A percentile compares a stretch with the other conserved stretches of the same genome.
Conservation (phyloP, 2,797 vertebrate species). For the Phataginus tricuspis region DNA sequence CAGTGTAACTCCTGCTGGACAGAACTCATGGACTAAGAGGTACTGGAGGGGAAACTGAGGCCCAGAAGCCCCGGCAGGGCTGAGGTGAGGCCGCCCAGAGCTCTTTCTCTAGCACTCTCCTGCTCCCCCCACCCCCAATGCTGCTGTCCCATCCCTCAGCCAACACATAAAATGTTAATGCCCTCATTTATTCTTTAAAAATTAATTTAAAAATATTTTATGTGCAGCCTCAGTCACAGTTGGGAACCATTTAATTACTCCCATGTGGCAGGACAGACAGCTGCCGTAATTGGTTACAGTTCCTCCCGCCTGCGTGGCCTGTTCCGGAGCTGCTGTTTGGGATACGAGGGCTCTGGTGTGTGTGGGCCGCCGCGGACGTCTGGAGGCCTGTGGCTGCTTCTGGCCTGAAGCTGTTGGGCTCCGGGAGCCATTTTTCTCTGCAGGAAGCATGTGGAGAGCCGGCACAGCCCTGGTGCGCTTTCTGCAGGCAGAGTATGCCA, state of each 20-base stretch:
- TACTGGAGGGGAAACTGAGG: not conserved
- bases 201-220: constrained; percentile 72
- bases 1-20: accelerated
- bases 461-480: accelerated
- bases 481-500: not conserved
- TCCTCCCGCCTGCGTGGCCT: not conserved
- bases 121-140: accelerated
- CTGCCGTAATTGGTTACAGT: constrained; percentile 1
- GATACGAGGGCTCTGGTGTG: not conserved
- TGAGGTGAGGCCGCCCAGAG: accelerated
- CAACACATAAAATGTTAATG: constrained; percentile 29
- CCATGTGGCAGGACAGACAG: constrained; percentile 49
- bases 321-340: not conserved
- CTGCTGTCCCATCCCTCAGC: not conserved
- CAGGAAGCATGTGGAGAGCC: accelerated
- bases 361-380: not conserved
- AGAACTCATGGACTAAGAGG: not conserved
- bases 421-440: constrained; percentile 52
- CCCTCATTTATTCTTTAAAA: constrained; percentile 73
- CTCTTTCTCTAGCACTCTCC: not conserved
- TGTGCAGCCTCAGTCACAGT: constrained; percentile 19
- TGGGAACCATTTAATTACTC: constrained; percentile 70
- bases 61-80: not conserved
- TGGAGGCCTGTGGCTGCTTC: not conserved
- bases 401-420: not conserved